Evolutionary conservation across 1,140 invertebrate species (phyloP).

Genomic region (Anagrus nilaparvatae): DNA sequence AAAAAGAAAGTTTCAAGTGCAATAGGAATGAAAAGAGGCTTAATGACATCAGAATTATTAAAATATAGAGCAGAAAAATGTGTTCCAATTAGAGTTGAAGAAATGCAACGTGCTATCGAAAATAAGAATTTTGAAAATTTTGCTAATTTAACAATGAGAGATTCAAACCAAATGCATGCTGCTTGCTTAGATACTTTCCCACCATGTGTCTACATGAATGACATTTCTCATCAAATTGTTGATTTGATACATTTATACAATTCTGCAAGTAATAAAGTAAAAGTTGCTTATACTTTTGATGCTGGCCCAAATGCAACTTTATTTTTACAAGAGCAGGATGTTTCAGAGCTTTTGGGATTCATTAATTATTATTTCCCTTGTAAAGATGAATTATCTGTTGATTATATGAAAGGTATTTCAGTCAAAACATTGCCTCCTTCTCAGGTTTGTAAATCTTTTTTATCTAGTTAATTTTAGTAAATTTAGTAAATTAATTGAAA

Average conservation of each 20-base stretch:
- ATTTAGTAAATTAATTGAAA: slow-evolving; percentile 2
- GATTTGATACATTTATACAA: slow-evolving; percentile 80
- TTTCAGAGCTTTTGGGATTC: slow-evolving; percentile 54
- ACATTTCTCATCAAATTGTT: slow-evolving; percentile 70
- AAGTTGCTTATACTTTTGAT: slow-evolving; percentile 92
- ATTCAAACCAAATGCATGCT: slow-evolving; percentile 97
- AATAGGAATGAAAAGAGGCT: slow-evolving; percentile 77
- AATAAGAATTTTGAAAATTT: slow-evolving; percentile 76
- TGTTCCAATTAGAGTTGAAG: slow-evolving; percentile 60
- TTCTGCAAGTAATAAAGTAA: slow-evolving; percentile 45
- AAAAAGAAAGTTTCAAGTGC: slow-evolving; percentile 85
- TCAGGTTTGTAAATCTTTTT: slow-evolving; percentile 18
- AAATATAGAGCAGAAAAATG: slow-evolving; percentile 59
- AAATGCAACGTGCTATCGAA: slow-evolving; percentile 69
- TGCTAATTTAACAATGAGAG: slow-evolving; percentile 91
- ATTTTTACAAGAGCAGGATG: slow-evolving; percentile 70
- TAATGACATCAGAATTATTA: slow-evolving; percentile 76
- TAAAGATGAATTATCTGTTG: slow-evolving; percentile 26
- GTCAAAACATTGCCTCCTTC: slow-evolving; percentile 24
- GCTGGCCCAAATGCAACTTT: slow-evolving; percentile 94
- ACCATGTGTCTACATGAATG: slow-evolving; percentile 86
- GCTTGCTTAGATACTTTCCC: slow-evolving; percentile 91
- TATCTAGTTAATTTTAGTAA: neutral
- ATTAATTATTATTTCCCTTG: slow-evolving; percentile 66
- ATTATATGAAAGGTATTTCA: slow-evolving; percentile 50